Evolutionary conservation across 2,888 invertebrate genomes (phyloP).

Genomic region (Eristalis intricaria): DNA sequence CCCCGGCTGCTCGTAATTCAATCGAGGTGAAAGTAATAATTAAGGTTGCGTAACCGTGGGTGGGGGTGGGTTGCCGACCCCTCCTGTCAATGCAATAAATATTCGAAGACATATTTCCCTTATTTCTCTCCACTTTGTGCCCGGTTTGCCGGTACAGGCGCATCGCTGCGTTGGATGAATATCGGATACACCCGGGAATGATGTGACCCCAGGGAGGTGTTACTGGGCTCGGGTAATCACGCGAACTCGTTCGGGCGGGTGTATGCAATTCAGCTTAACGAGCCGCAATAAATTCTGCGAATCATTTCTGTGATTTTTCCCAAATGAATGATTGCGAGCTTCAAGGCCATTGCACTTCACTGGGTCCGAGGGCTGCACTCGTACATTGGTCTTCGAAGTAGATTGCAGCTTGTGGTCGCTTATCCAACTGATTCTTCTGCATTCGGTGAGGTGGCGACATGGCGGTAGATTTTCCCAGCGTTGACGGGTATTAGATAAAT

Average conservation of each 20-base stretch:
- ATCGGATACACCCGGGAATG: neutral
- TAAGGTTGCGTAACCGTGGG: conserved; percentile 3
- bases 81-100: conserved; percentile 40
- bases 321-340: neutral
- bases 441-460: too few relatives aligned
- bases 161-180: neutral
- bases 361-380: too few relatives aligned
- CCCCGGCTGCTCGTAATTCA: neutral
- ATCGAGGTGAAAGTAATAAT: conserved; percentile 40
- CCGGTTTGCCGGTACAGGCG: neutral
- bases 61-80: neutral
- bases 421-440: neutral
- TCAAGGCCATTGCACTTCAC: too few relatives aligned
- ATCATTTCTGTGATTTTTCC: neutral
- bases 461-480: too few relatives aligned
- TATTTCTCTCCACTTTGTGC: neutral
- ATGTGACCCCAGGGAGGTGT: neutral
- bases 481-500: too few relatives aligned
- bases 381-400: too few relatives aligned
- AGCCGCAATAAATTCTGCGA: neutral
- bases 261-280: neutral
- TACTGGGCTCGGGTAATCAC: neutral
- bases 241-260: too few relatives aligned
- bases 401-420: too few relatives aligned
- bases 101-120: conserved; percentile 33